Evolutionary conservation across 2,888 invertebrate genomes (phyloP).

Genomic region (Drosophila testacea): DNA sequence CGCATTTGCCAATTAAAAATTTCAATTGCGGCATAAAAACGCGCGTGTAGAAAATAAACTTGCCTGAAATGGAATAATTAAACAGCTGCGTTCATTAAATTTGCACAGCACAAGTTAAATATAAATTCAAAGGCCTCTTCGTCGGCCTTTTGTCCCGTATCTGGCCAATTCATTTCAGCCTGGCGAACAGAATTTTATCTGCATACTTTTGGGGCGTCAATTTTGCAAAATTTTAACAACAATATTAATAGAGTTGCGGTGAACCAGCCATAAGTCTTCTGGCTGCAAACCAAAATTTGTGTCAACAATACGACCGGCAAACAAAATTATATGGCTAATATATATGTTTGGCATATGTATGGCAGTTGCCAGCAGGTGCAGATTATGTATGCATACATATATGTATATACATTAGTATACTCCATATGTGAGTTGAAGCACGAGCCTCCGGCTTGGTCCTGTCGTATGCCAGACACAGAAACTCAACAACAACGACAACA

Average conservation of each 20-base stretch:
- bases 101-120: constrained; percentile 71
- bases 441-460: constrained; percentile 26
- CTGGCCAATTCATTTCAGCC: constrained; percentile 2
- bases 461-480: constrained; percentile 18
- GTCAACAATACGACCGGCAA: constrained; percentile 41
- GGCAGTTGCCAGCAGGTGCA: constrained; percentile 43
- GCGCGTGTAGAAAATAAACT: constrained; percentile 81
- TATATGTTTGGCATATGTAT: constrained; percentile 12
- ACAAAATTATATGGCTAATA: constrained; percentile 13
- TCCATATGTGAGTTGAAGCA: constrained; percentile 7
- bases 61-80: constrained; percentile 78
- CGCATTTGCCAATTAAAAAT: constrained; percentile 81
- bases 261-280: constrained; percentile 18
- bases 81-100: constrained; percentile 74
- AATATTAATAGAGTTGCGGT: constrained; percentile 57
- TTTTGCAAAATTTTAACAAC: constrained; percentile 30
- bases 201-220: constrained; percentile 38
- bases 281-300: constrained; percentile 40
- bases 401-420: constrained; percentile 3
- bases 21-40: constrained; percentile 80
- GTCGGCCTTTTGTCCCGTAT: constrained; percentile 3
- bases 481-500: constrained; percentile 19
- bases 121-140: constrained; percentile 52
- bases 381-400: constrained; percentile 33
- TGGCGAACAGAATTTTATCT: constrained; percentile 14